Conservation (phyloP, 2,888 invertebrate genomes). For the Athripsodes cinereus region DNA sequence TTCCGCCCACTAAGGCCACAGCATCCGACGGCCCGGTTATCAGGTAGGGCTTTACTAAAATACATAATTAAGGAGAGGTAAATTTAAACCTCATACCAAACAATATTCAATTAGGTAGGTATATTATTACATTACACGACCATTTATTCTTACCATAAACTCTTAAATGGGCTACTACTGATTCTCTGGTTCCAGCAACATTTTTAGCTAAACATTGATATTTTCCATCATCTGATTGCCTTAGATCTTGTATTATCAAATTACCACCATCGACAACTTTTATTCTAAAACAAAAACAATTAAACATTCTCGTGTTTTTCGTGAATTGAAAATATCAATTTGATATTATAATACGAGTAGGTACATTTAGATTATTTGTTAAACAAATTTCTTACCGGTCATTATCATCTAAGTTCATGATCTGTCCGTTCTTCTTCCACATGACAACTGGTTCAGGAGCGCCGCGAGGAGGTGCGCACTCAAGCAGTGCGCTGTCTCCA, state of each 20-base stretch:
- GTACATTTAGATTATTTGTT: no score
- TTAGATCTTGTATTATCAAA: conserved; percentile 73
- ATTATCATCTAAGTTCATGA: conserved; percentile 60
- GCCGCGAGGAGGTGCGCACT: conserved; percentile 85
- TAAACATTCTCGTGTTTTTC: no score
- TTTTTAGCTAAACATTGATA: conserved; percentile 81
- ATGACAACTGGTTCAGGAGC: conserved; percentile 83
- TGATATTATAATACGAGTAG: no score
- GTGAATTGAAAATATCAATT: no score
- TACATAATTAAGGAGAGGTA: not conserved
- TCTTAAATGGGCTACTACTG: conserved; percentile 64
- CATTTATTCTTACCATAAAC: conserved; percentile 57
- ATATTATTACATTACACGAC: not conserved
- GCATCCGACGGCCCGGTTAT: conserved; percentile 77
- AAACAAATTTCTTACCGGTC: conserved; percentile 46
- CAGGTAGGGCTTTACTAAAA: conserved; percentile 76
- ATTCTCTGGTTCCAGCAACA: conserved; percentile 72
- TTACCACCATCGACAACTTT: conserved; percentile 75
- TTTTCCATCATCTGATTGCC: conserved; percentile 71
- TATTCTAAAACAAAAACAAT: conserved; percentile 41
- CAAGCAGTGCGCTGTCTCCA: conserved; percentile 77
- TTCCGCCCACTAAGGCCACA: conserved; percentile 68
- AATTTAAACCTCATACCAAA: not conserved
- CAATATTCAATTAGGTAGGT: not conserved
- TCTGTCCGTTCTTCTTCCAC: conserved; percentile 85